These are phyloP conservation scores for Paragorgia papillata DNA, from an alignment of 92 coral and sea anemone genomes.

Conservation along the genomic window DNA sequence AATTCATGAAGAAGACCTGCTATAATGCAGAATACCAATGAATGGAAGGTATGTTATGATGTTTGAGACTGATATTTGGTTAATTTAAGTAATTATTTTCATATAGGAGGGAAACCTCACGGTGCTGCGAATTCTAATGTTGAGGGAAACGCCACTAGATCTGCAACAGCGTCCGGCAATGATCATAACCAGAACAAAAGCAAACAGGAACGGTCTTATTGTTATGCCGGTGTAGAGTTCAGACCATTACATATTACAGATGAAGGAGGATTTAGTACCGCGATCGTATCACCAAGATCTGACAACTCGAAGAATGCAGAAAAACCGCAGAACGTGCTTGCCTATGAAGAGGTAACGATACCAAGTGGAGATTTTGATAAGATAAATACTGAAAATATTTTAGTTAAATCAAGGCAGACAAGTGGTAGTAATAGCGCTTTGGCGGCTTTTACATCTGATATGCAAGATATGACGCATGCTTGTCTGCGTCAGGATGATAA, in stretches of 20 bases:
- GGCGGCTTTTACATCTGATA: constrained; percentile 74
- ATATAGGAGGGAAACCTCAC: neutral
- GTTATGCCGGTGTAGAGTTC: constrained; percentile 82
- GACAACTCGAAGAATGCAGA: constrained; percentile 2
- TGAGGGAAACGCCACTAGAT: neutral
- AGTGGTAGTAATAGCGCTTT: constrained; percentile 55
- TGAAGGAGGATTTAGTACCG: constrained; percentile 67
- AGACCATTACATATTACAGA: constrained; percentile 66
- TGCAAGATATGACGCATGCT: constrained; percentile 64
- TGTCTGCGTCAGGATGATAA: constrained; percentile 29
- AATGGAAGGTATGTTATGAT: too few species aligned
- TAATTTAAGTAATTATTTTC: neutral
- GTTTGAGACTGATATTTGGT: neutral
- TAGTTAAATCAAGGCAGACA: constrained; percentile 22
- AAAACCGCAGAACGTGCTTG: neutral
- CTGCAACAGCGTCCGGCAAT: neutral
- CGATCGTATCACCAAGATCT: constrained; percentile 43
- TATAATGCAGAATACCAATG: too few species aligned
- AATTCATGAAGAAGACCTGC: too few species aligned
- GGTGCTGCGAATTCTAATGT: neutral
- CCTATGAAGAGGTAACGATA: constrained; percentile 51
- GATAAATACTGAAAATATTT: constrained; percentile 22
- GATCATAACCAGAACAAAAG: constrained; percentile 37
- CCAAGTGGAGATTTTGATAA: constrained; percentile 45
- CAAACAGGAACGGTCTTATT: constrained; percentile 30